Percentiles rank a stretch among this genome's conserved stretches.
phyloP scores from a whole-genome alignment of 1,140 invertebrate species.

The Hormaphis cornu region DNA sequence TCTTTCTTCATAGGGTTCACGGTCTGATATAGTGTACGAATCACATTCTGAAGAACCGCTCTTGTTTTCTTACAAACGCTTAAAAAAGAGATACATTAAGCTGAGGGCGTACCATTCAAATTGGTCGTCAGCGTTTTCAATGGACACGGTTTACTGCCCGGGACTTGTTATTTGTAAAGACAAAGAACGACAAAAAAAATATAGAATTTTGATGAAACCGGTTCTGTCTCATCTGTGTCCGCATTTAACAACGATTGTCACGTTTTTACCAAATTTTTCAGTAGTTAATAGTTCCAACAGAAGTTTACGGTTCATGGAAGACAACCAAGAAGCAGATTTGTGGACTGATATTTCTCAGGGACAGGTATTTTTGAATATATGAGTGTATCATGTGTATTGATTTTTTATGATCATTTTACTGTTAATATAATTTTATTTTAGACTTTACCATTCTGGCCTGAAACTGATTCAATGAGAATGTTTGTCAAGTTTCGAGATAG shows the following conservation, averaged over 20 bases:
- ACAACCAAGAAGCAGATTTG: slow-evolving; percentile 70
- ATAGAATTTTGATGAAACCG: slow-evolving; percentile 51
- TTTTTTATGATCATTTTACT: background rate
- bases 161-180: slow-evolving; percentile 65
- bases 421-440: slow-evolving; percentile 38
- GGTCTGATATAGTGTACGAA: slow-evolving; percentile 57
- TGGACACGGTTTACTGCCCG: slow-evolving; percentile 60
- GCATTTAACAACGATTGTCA: slow-evolving; percentile 71
- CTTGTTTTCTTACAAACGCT: slow-evolving; percentile 60
- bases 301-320: slow-evolving; percentile 69
- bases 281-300: slow-evolving; percentile 64
- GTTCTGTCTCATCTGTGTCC: slow-evolving; percentile 56
- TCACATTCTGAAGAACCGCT: slow-evolving; percentile 55
- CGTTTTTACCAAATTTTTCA: slow-evolving; percentile 73
- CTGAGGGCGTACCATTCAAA: slow-evolving; percentile 59
- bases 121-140: slow-evolving; percentile 61
- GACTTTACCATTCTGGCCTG: slow-evolving; percentile 68
- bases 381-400: background rate
- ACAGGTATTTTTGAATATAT: slow-evolving; percentile 45
- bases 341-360: slow-evolving; percentile 66
- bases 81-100: slow-evolving; percentile 51
- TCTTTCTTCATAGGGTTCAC: slow-evolving; percentile 51
- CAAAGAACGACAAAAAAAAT: slow-evolving; percentile 54
- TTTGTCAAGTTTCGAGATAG: slow-evolving; percentile 69
- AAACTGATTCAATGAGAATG: slow-evolving; percentile 69